These are phyloP conservation scores for Galendromus occidentalis DNA, from an alignment of 1,140 invertebrate genomes.

Conservation along the genomic window DNA sequence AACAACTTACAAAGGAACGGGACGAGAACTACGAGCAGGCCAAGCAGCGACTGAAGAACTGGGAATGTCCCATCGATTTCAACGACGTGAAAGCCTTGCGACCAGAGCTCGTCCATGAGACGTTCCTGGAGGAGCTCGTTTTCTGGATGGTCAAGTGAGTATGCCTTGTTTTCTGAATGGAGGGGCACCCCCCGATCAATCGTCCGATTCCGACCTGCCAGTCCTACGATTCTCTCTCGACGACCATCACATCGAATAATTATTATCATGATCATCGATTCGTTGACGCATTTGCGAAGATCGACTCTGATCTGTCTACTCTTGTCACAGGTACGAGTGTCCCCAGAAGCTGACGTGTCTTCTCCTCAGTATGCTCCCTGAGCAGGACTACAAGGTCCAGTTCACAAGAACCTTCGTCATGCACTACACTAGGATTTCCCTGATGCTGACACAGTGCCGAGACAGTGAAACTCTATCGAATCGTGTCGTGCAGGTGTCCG, in stretches of 20 bases:
- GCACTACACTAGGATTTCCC: conserved; percentile 81
- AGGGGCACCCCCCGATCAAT: too few species aligned
- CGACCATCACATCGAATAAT: too few species aligned
- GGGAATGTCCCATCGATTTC: conserved; percentile 56
- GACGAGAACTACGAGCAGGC: conserved; percentile 56
- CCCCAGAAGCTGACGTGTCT: conserved; percentile 88
- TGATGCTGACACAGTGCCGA: conserved; percentile 59
- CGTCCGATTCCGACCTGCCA: too few species aligned
- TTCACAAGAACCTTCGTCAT: conserved; percentile 81
- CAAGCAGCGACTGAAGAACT: conserved; percentile 50
- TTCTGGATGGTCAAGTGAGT: conserved; percentile 76
- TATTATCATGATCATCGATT: too few species aligned
- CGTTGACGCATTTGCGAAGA: too few species aligned
- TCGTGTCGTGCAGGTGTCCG: conserved; percentile 85
- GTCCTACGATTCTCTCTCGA: too few species aligned
- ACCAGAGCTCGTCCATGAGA: conserved; percentile 55
- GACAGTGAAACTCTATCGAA: conserved; percentile 80
- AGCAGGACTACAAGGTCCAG: conserved; percentile 72
- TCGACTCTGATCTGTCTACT: too few species aligned
- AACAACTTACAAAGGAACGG: conserved; percentile 33
- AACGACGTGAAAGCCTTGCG: conserved; percentile 57
- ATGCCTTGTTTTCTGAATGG: too few species aligned
- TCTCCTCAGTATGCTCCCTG: conserved; percentile 82
- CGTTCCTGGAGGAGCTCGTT: conserved; percentile 79
- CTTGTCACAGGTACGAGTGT: conserved; percentile 50